Base-by-base conservation (phyloP, 2,797 vertebrate genomes). In the Argya squamiceps region DNA sequence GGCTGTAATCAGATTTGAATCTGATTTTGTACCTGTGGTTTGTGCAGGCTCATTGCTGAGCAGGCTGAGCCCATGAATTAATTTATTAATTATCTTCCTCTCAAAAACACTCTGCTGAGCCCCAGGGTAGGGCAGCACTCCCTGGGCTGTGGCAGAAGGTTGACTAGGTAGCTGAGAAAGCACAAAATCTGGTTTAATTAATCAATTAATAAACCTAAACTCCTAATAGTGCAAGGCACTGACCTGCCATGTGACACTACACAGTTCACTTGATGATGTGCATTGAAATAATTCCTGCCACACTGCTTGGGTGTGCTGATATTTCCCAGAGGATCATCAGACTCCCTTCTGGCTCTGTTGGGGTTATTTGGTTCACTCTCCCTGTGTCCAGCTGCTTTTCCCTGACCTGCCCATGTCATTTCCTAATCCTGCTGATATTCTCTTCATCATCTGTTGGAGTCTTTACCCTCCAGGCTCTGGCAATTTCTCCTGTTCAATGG, bases 81-180 rank as follows among this genome's bases (percentile, higher is more conserved):
- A 47, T 10, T 13, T 18, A 13, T 2, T 2, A n/a, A 63, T 41
- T 39, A 7, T 69, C 14, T 88, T 63, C 36, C 55, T 68, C 41
- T 47, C 37, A 36, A 27, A 88, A 78, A 34, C 19, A 24, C 5
- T 5, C n/a, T 58, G 30, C 68, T 75, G 52, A 80, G 52, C 29
- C 22, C 36, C 47, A 52, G 69, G 14, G 53, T 1, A 63, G 43
- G 11, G 12, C n/a, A 62, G 71, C 52, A 49, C 2, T 0, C 1
- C 0, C 36, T 30, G 44, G 56, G 74, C 36, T 67, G 18, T 19
- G 39, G 9, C 52, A 65, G 46, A 13, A 70, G 64, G 19, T 53
- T 30, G 37, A 27, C 21, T 63, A 14, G 67, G 18, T 27, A 70
- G 43, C 59, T 92, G 67, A 70, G 68, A 71, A 34, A 63, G 36